phyloP scores from a whole-genome alignment of 2,113 vertebrate genomes.

The Seriola aureovittata region DNA sequence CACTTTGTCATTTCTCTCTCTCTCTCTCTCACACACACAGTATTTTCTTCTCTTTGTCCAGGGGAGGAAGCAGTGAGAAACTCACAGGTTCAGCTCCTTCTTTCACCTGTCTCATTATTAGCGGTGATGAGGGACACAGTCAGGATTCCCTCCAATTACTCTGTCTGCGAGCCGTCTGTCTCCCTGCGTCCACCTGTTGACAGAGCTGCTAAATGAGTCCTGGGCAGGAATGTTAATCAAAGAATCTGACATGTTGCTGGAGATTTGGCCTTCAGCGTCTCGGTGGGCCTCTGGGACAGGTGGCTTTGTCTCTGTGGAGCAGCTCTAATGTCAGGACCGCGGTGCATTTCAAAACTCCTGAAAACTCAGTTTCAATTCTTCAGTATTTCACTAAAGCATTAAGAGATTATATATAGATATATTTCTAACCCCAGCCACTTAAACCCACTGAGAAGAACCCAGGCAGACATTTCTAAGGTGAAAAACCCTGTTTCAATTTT shows the following conservation, averaged over 20 bases:
- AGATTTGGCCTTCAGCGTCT: constrained; percentile 73
- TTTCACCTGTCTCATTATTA: constrained; percentile 86
- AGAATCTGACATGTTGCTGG: constrained; percentile 74
- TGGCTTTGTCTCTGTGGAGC: constrained; percentile 76
- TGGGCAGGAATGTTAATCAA: constrained; percentile 84
- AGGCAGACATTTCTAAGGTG: background rate
- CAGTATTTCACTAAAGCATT: background rate
- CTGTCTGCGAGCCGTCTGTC: constrained; percentile 68
- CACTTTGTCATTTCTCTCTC: constrained; percentile 16
- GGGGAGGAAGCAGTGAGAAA: constrained; percentile 64
- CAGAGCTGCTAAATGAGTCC: constrained; percentile 80
- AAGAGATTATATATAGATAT: no score
- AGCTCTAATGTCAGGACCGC: constrained; percentile 66
- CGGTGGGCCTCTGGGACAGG: constrained; percentile 68
- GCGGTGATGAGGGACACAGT: constrained; percentile 85
- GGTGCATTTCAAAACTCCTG: background rate
- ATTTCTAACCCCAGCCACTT: background rate
- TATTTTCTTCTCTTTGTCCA: constrained; percentile 7
- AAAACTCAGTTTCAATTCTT: background rate
- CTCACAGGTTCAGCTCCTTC: constrained; percentile 72
- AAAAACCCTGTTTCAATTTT: background rate
- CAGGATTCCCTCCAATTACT: constrained; percentile 87
- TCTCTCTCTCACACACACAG: constrained; percentile 8
- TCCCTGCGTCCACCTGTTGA: constrained; percentile 88
- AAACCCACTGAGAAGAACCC: background rate